These are phyloP conservation scores for Equus quagga DNA, from an alignment of 2,113 vertebrate species.

Conservation along the genomic window DNA sequence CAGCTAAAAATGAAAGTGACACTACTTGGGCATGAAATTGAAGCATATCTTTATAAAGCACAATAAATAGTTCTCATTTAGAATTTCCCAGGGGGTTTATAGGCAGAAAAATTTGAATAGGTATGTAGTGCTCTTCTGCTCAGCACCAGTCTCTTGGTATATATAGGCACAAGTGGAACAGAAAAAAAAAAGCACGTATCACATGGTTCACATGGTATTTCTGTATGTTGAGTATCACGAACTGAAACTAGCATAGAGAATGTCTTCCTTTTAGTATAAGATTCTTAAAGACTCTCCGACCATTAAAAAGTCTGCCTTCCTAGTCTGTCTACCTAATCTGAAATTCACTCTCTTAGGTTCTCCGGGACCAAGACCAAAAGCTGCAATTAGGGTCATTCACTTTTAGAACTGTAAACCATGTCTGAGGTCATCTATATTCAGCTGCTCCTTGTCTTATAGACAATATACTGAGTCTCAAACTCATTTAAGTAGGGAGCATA, in stretches of 20 bases:
- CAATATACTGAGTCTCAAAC: neutral
- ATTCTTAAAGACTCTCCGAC: neutral
- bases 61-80: slow-evolving; percentile 39
- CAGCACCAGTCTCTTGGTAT: neutral
- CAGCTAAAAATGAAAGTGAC: slow-evolving; percentile 56
- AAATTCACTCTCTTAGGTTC: neutral
- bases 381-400: neutral
- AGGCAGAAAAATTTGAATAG: slow-evolving; percentile 10
- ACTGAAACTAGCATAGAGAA: neutral
- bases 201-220: accelerated
- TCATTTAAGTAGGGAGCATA: neutral
- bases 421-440: neutral
- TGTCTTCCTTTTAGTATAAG: accelerated
- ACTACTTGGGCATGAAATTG: neutral
- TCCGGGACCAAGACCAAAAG: neutral
- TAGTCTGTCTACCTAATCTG: neutral
- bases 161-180: neutral
- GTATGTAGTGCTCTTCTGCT: neutral
- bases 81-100: slow-evolving; percentile 2
- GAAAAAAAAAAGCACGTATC: neutral
- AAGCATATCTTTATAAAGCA: slow-evolving; percentile 22
- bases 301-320: neutral
- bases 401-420: neutral
- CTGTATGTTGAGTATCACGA: neutral
- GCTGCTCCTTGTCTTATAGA: neutral